A percentile compares a stretch with the other conserved stretches of the same genome.
These are phyloP conservation scores for Ricordea florida DNA, from an alignment of 92 coral and sea anemone species.

Conservation along the genomic window DNA sequence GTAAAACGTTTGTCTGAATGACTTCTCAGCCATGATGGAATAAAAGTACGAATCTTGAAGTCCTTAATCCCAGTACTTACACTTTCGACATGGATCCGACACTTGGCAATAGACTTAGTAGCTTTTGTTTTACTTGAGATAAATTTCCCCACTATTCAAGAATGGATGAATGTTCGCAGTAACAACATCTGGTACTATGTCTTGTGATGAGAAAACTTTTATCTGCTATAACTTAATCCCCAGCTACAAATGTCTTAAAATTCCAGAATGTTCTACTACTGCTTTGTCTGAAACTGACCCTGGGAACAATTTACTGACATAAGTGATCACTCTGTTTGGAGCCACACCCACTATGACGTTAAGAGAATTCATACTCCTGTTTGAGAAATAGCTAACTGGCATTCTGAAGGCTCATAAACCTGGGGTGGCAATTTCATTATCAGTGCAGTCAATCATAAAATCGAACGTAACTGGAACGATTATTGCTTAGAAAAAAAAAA, in stretches of 20 bases:
- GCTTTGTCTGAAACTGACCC: conserved; percentile 50
- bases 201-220: no score
- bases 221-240: conserved; percentile 19
- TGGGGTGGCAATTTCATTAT: conserved; percentile 5
- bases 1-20: conserved; percentile 38
- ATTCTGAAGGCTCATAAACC: neutral
- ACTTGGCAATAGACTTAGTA: conserved; percentile 46
- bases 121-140: conserved; percentile 32
- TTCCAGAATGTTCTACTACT: conserved; percentile 9
- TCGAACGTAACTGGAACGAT: no score
- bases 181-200: conserved; percentile 27
- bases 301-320: conserved; percentile 49
- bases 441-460: conserved; percentile 72
- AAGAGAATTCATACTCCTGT: conserved; percentile 24
- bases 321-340: neutral
- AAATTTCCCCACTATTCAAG: conserved; percentile 18
- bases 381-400: conserved; percentile 17
- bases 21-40: conserved; percentile 51
- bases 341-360: conserved; percentile 8
- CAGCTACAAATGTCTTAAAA: conserved; percentile 10
- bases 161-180: conserved; percentile 28
- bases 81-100: conserved; percentile 68
- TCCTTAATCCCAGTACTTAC: conserved; percentile 67
- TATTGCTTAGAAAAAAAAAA: no score
- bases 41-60: conserved; percentile 50